These are phyloP conservation scores for Chlorodrepanis virens DNA, from an alignment of 2,113 vertebrate species.

Conservation along the genomic window DNA sequence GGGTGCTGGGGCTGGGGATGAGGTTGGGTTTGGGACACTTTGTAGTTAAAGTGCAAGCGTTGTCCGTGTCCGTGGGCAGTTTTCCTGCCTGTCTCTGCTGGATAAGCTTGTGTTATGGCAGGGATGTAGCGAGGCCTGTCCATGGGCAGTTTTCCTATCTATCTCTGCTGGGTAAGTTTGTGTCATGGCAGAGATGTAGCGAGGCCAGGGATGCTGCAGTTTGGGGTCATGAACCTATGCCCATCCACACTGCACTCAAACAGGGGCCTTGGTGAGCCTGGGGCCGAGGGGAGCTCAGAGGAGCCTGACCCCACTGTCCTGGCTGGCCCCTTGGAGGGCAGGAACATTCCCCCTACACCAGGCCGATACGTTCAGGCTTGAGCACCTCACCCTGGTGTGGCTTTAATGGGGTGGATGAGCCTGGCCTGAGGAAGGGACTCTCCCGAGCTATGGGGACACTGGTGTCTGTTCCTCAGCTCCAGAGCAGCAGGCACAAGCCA, in stretches of 20 bases:
- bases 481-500: accelerated
- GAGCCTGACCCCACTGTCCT: accelerated
- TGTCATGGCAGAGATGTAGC: not conserved
- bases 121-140: accelerated
- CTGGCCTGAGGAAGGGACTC: not conserved
- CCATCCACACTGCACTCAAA: accelerated
- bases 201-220: not conserved
- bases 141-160: accelerated
- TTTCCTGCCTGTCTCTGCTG: accelerated
- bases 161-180: accelerated
- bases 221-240: not conserved
- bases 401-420: accelerated
- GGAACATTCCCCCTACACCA: accelerated
- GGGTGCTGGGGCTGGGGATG: too few species aligned
- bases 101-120: accelerated
- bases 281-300: accelerated
- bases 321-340: not conserved
- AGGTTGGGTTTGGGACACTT: not conserved
- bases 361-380: accelerated
- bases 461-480: not conserved
- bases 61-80: accelerated
- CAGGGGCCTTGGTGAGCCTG: accelerated
- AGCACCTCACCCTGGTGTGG: not conserved
- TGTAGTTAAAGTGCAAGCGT: accelerated
- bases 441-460: accelerated